Evolutionary conservation across 2,797 vertebrate species (phyloP).

Genomic region (Sphaeramia orbicularis): DNA sequence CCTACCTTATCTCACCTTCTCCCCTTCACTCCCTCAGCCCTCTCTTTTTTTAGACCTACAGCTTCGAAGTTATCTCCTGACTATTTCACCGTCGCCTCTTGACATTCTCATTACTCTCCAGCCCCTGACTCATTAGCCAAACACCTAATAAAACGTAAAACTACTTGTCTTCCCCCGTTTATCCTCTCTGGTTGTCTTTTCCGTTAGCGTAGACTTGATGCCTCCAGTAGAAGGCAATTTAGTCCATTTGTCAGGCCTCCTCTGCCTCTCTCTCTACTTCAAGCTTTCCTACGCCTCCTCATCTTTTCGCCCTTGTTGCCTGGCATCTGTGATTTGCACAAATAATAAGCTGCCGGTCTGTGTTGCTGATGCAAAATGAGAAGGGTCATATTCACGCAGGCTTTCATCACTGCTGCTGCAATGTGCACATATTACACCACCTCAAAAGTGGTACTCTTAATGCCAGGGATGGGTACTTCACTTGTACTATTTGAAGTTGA

Average conservation of each 20-base stretch:
- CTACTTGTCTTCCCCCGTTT: background rate
- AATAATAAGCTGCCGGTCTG: constrained; percentile 6
- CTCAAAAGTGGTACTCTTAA: background rate
- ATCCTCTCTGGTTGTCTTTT: background rate
- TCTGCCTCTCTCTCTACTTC: background rate
- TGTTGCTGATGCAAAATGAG: constrained; percentile 6
- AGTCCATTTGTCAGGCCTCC: background rate
- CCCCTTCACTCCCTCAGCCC: background rate
- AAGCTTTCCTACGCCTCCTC: background rate
- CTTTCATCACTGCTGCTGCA: background rate
- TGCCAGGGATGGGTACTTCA: no score
- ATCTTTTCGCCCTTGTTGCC: background rate
- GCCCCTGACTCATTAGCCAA: constrained; percentile 2
- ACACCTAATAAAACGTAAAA: constrained; percentile 3
- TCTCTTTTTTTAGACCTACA: constrained; percentile 15
- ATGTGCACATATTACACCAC: background rate
- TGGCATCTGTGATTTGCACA: constrained; percentile 3
- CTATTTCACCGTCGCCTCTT: constrained; percentile 7
- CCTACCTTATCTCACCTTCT: constrained; percentile 41
- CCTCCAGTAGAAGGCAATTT: background rate
- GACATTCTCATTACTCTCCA: constrained; percentile 4
- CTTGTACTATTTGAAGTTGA: no score
- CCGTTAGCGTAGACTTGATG: background rate
- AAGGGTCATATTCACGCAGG: constrained; percentile 5
- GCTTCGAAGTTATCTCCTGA: constrained; percentile 24